Conservation (phyloP, 2,888 invertebrate species). For the Platypus cylindrus region DNA sequence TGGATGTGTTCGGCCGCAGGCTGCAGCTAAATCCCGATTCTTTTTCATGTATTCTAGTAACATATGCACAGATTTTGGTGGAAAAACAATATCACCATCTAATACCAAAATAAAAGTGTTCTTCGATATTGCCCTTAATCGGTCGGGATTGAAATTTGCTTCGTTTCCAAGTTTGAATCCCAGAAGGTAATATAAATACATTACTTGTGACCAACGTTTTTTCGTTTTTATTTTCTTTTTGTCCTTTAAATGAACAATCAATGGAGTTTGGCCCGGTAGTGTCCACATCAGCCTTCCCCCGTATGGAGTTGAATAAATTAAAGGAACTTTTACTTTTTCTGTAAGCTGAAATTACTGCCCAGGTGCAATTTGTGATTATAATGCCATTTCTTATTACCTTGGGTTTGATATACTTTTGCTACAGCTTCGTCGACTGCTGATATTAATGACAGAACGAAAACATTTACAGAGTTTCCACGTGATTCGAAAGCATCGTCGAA, state of each 20-base stretch:
- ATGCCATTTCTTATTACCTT: too few relatives aligned
- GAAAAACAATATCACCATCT: conserved; percentile 84
- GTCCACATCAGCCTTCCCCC: conserved; percentile 77
- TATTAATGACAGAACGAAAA: conserved; percentile 63
- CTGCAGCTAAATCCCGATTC: conserved; percentile 62
- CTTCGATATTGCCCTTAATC: conserved; percentile 47
- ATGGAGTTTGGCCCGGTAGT: conserved; percentile 70
- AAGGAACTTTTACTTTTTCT: conserved; percentile 57
- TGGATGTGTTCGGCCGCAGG: conserved; percentile 84
- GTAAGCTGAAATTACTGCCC: too few relatives aligned
- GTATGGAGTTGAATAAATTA: conserved; percentile 70
- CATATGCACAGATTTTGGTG: conserved; percentile 63
- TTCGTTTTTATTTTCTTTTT: conserved; percentile 76
- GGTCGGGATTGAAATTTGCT: conserved; percentile 27
- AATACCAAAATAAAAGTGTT: conserved; percentile 75
- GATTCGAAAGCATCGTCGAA: conserved; percentile 78
- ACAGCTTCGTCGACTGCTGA: conserved; percentile 65
- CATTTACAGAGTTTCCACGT: too few relatives aligned
- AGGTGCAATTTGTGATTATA: too few relatives aligned
- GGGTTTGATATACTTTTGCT: conserved; percentile 53
- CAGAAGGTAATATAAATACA: conserved; percentile 89
- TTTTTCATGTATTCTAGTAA: conserved; percentile 80
- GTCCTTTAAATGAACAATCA: conserved; percentile 82
- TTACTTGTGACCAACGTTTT: conserved; percentile 89
- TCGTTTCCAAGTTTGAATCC: conserved; percentile 41